Conservation (phyloP, 2,797 vertebrate genomes). For the Mus minutoides region DNA sequence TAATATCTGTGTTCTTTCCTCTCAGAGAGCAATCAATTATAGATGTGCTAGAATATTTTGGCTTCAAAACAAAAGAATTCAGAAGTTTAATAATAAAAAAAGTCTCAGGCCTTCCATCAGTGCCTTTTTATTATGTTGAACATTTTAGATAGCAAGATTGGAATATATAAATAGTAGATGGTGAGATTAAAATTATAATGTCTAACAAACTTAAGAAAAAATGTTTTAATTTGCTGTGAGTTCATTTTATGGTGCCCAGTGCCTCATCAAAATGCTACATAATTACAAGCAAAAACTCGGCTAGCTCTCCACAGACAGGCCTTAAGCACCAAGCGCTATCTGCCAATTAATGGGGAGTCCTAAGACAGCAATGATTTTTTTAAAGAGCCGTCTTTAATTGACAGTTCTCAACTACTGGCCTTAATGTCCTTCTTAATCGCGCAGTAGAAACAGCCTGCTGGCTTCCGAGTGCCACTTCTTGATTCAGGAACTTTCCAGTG, state of each 20-base stretch:
- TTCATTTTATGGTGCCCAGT: constrained; percentile 44
- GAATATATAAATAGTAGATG: constrained; percentile 36
- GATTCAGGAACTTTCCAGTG: not conserved
- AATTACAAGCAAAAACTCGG: constrained; percentile 45
- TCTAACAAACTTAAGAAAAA: constrained; percentile 43
- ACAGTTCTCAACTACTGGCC: constrained; percentile 36
- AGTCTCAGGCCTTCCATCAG: constrained; percentile 31
- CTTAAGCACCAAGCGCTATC: constrained; percentile 61
- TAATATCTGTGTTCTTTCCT: constrained; percentile 61
- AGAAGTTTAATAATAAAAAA: constrained; percentile 65
- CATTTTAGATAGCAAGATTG: constrained; percentile 10
- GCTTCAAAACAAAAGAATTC: constrained; percentile 74
- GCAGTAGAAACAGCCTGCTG: not conserved
- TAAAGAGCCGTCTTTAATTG: constrained; percentile 37
- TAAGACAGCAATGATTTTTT: constrained; percentile 60
- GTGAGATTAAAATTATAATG: constrained; percentile 61
- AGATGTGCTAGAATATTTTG: constrained; percentile 33
- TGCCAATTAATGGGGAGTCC: constrained; percentile 47
- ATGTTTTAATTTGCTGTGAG: constrained; percentile 45
- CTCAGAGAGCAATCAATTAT: constrained; percentile 60
- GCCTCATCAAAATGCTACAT: constrained; percentile 35
- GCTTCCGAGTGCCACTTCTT: not conserved
- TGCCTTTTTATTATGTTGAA: constrained; percentile 49
- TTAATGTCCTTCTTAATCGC: constrained; percentile 11
- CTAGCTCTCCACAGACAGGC: constrained; percentile 27